These are phyloP conservation scores for Campoletis sonorensis DNA, from an alignment of 1,140 invertebrate species.

Conservation along the genomic window DNA sequence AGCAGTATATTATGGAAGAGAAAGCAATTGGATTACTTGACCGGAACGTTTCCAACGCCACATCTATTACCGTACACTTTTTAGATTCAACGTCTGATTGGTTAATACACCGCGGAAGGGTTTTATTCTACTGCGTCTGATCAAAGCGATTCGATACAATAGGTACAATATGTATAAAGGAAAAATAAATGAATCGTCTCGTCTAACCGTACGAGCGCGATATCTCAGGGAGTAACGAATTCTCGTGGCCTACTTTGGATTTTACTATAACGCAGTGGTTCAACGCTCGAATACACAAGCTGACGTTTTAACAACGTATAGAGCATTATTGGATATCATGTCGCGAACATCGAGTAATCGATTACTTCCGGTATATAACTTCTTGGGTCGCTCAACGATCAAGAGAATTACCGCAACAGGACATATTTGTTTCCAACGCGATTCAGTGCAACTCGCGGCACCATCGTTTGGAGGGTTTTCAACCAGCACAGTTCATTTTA, in stretches of 20 bases:
- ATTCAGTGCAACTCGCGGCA: background rate
- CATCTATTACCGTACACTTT: conserved; percentile 21
- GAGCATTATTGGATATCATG: conserved; percentile 11
- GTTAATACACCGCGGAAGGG: conserved; percentile 23
- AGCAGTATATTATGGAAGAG: conserved; percentile 44
- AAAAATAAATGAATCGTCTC: conserved; percentile 28
- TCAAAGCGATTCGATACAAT: background rate
- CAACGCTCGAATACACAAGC: background rate
- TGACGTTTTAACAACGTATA: background rate
- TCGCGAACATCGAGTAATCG: conserved; percentile 9
- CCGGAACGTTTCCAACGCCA: conserved; percentile 48
- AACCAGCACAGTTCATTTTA: background rate
- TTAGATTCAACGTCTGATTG: conserved; percentile 23
- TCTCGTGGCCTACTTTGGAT: conserved; percentile 17
- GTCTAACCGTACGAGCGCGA: background rate
- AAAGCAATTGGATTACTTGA: conserved; percentile 55
- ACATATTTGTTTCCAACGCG: background rate
- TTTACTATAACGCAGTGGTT: background rate
- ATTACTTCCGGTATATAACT: background rate
- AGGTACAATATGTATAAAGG: conserved; percentile 1
- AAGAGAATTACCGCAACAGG: conserved; percentile 5
- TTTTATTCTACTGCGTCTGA: background rate
- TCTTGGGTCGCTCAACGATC: background rate
- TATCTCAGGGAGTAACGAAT: conserved; percentile 27
- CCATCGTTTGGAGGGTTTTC: background rate